Base-by-base conservation (phyloP, 2,888 invertebrate species). In the Prosapia bicincta region DNA sequence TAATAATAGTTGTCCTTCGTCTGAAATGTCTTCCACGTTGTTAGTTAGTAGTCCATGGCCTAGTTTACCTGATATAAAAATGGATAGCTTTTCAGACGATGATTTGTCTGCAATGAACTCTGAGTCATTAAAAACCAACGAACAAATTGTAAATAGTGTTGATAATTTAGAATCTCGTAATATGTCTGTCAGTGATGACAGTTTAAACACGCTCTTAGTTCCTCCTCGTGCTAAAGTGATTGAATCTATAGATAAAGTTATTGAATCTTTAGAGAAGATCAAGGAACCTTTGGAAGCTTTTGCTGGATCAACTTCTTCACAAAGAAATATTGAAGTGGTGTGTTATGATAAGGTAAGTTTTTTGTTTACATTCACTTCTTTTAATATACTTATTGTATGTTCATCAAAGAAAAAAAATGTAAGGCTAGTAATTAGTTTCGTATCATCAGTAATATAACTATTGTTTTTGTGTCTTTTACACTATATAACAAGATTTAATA, bases 231-330 rank as follows among this genome's bases (percentile, higher is more conserved):
- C 70, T 15, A 68, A 69, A 67, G 70, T 76, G n/a, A 76, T 76
- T 32, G 72, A 77, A 28, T 72, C 72, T 23, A 26, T 77, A 30
- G 77, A 77, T 32, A 74, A 77, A 43, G 75, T 77, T 25, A 77
- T 77, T 32, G 77, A 77, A 32, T 77, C 77, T 7, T n/a, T 77
- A 43, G 77, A 77, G 43, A 74, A 69, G 24, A 77, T 77, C 20
- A 77, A 72, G 66, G 75, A 77, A 66, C 75, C 77, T 5, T 69
- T 77, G n/a, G 77, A 77, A 67, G 72, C 71, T 9, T 69, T 70
- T 28, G 23, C 66, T 5, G 72, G 66, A 15, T 38, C 38, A 13
- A 15, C 5, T 38, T 9, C 7, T 38, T 7, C 13, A 2, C 38
- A 38, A 13, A 13, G 2, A 13, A 15, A 38, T 15, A 38, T 13